Base-by-base conservation (phyloP, 1,140 invertebrate genomes). In the Paraescarpia echinospica region DNA sequence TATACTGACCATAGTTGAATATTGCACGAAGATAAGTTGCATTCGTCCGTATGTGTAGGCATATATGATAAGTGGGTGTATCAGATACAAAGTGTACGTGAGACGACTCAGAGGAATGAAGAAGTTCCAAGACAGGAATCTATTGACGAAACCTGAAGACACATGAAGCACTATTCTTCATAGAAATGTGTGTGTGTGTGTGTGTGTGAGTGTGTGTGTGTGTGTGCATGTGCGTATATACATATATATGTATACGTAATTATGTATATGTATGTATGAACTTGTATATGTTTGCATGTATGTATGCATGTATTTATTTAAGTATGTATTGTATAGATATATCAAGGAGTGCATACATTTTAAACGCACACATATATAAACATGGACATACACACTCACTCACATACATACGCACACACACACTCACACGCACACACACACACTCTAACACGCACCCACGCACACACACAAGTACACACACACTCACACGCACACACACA, bases 51-150 rank as follows among this genome's bases (percentile, higher is more conserved):
- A 48, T 35, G 33, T 48, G 91, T 41, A 48, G 91, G 34, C 34
- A 18, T 48, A 48, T 34, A 93, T 98, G 88, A 97, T 97, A 27
- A 97, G 97, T 90, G 98, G 98, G 90, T 95, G 95, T 14, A 95
- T 90, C 0, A 96, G 92, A 92, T 95, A 96, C 34, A 94, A 93
- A 18, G 94, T 93, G 92, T 95, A 95, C 0, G 95, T 94, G n/a
- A 95, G 93, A 0, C 95, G 93, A 18, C 94, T 94, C 8, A 95
- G 35, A 31, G 95, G 95, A 0, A 94, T 92, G 88, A 95, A 94
- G 0, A 93, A 92, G 2, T 92, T 93, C 93, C 92, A 94, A 0
- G 94, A 94, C 33, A 95, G 91, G 35, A 95, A 90, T 33, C 89
- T 92, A 91, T 94, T 94, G 9, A 95, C 93, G 18, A 93, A 90